Conservation (phyloP, 2,888 invertebrate species). For the Chrysodeixis includens region DNA sequence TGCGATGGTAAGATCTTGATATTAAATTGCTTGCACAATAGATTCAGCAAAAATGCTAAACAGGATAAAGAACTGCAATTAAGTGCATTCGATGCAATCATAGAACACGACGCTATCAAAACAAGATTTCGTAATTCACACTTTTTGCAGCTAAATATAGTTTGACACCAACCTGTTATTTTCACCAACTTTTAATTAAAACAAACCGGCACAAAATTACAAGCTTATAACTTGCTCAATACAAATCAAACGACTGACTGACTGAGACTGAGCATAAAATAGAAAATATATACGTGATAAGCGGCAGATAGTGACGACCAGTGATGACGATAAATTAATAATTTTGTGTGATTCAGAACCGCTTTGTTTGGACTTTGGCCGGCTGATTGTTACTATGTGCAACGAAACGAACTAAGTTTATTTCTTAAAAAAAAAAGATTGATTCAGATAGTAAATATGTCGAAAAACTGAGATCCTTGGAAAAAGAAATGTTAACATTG, state of each 20-base stretch:
- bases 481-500: not conserved
- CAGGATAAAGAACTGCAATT: not conserved
- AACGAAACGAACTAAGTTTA: not conserved
- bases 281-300: constrained; percentile 36
- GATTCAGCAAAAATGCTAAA: not conserved
- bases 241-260: constrained; percentile 40
- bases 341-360: constrained; percentile 40
- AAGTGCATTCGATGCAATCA: not conserved
- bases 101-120: constrained; percentile 1
- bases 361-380: constrained; percentile 56
- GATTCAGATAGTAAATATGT: not conserved
- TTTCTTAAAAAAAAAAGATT: not conserved
- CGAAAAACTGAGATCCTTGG: not conserved
- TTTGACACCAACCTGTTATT: constrained; percentile 31
- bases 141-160: not conserved
- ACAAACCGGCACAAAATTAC: constrained; percentile 12
- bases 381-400: not conserved
- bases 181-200: constrained; percentile 40
- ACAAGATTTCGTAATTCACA: constrained; percentile 15
- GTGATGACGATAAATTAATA: constrained; percentile 30
- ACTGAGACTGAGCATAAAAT: constrained; percentile 30
- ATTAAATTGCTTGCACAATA: not conserved
- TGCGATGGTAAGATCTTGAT: not conserved
- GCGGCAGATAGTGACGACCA: constrained; percentile 12
- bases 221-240: constrained; percentile 24